Conservation (phyloP, 2,797 vertebrate species). For the Micrastur ruficollis region DNA sequence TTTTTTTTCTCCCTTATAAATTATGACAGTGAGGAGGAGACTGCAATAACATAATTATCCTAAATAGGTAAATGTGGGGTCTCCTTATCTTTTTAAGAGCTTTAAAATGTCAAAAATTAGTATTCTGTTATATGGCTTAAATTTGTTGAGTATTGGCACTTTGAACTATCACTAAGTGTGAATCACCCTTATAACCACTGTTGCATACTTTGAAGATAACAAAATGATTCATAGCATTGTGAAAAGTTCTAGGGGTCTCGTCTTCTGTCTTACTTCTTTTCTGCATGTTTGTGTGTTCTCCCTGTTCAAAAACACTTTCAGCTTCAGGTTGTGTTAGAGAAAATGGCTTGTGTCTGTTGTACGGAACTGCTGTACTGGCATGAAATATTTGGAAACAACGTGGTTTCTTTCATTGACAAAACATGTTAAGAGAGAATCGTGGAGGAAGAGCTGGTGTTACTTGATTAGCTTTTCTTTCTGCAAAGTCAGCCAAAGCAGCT, state of each 20-base stretch:
- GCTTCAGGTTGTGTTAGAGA: neutral
- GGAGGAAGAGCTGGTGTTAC: neutral
- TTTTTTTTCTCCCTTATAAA: neutral
- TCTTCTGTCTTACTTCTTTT: neutral
- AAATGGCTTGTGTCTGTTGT: neutral
- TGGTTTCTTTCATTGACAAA: neutral
- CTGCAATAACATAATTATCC: neutral
- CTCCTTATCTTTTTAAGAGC: neutral
- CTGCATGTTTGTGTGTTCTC: neutral
- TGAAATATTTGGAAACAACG: neutral
- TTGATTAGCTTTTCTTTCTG: neutral
- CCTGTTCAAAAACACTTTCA: neutral
- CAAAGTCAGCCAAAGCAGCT: neutral
- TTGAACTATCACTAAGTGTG: neutral
- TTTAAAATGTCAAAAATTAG: neutral
- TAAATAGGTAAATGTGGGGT: neutral
- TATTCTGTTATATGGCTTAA: neutral
- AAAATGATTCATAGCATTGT: neutral
- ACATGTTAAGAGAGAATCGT: neutral
- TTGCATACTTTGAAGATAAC: neutral
- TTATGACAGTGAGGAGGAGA: neutral
- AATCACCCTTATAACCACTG: neutral
- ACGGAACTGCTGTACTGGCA: neutral
- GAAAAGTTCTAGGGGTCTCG: neutral
- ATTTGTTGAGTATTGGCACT: neutral